phyloP scores from a whole-genome alignment of 1,140 invertebrate genomes.

The Cotesia vestalis region DNA sequence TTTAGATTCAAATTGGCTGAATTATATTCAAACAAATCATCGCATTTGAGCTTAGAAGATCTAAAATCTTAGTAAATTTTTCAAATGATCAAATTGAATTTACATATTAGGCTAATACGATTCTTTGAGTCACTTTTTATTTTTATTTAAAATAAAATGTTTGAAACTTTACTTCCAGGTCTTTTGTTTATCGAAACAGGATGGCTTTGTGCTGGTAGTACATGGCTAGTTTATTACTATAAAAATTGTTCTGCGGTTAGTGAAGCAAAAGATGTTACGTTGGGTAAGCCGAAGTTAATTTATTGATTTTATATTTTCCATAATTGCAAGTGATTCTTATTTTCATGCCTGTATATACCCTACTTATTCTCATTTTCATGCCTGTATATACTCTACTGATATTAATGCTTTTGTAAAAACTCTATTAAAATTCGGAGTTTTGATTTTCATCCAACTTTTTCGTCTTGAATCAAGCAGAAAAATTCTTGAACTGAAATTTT shows the following conservation, averaged over 20 bases:
- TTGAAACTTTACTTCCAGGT: constrained; percentile 65
- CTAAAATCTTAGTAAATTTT: constrained; percentile 1
- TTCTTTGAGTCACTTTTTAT: neutral
- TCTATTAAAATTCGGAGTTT: too few relatives aligned
- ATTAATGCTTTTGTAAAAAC: too few relatives aligned
- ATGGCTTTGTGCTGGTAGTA: constrained; percentile 79
- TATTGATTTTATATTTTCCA: constrained; percentile 8
- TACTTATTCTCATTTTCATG: too few relatives aligned
- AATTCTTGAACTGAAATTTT: too few relatives aligned
- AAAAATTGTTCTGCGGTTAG: constrained; percentile 72
- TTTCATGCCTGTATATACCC: too few relatives aligned
- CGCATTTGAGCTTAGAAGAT: neutral
- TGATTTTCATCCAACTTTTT: too few relatives aligned
- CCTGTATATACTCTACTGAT: too few relatives aligned
- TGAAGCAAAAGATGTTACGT: constrained; percentile 77
- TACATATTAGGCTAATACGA: too few relatives aligned
- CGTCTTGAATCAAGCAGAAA: too few relatives aligned
- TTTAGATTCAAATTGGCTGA: too few relatives aligned
- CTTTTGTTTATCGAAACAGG: constrained; percentile 79
- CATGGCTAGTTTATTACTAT: constrained; percentile 79
- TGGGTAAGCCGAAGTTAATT: constrained; percentile 71
- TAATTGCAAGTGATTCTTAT: neutral
- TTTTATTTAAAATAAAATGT: neutral
- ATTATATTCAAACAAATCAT: too few relatives aligned
- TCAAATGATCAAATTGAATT: too few relatives aligned